A percentile compares a stretch with the other conserved stretches of the same genome.
These are phyloP conservation scores for Lasioglossum oenotherae DNA, from an alignment of 2,888 invertebrate species.

Conservation along the genomic window DNA sequence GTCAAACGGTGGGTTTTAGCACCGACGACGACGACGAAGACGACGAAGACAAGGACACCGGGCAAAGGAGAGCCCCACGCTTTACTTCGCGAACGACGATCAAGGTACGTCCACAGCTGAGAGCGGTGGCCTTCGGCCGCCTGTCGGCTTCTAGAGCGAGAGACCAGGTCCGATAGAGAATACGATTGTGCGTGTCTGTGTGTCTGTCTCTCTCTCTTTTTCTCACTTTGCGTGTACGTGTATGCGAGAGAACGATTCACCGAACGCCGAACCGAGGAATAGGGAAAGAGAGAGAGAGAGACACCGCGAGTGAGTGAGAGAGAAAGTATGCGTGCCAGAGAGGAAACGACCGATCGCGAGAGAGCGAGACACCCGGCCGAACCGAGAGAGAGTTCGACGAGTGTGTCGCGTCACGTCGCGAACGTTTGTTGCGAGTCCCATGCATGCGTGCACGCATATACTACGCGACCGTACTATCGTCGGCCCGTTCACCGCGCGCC, in stretches of 20 bases:
- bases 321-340: slow-evolving; percentile 43
- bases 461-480: slow-evolving; percentile 3
- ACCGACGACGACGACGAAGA: slow-evolving; percentile 73
- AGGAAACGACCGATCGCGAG: slow-evolving; percentile 44
- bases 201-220: background rate
- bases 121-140: slow-evolving; percentile 72
- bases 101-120: slow-evolving; percentile 77
- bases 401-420: slow-evolving; percentile 13
- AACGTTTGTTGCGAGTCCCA: background rate
- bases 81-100: slow-evolving; percentile 78
- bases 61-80: slow-evolving; percentile 74
- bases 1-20: slow-evolving; percentile 68
- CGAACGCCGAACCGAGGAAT: background rate
- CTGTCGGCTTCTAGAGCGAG: slow-evolving; percentile 65
- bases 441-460: slow-evolving; percentile 33
- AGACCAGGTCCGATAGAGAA: slow-evolving; percentile 59
- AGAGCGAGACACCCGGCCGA: slow-evolving; percentile 8
- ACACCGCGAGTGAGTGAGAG: background rate
- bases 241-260: slow-evolving; percentile 16
- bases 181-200: slow-evolving; percentile 29
- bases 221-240: background rate
- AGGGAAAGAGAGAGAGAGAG: slow-evolving; percentile 35
- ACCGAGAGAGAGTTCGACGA: slow-evolving; percentile 27
- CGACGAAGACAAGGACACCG: slow-evolving; percentile 75
- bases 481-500: slow-evolving; percentile 8